A percentile compares a stretch with the other conserved stretches of the same genome.
These are phyloP conservation scores for Allolobophora icterica DNA, from an alignment of 2,888 invertebrate genomes.

Conservation along the genomic window DNA sequence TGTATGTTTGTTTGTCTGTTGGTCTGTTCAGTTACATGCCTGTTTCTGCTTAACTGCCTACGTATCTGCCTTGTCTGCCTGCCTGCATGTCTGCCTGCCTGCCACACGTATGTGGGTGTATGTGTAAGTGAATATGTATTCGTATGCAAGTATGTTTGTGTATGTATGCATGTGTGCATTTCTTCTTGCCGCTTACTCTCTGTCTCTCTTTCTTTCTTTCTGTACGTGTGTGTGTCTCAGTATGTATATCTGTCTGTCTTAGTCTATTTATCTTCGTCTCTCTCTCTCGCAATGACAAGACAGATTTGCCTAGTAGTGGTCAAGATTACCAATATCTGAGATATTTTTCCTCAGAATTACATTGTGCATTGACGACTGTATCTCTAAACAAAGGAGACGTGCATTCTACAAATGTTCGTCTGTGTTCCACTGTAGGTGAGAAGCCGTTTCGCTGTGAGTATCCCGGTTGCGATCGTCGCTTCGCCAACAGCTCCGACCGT, in stretches of 20 bases:
- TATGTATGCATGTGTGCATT: neutral
- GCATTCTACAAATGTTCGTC: neutral
- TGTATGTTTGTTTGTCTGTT: neutral
- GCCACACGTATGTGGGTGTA: too few relatives aligned
- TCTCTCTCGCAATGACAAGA: too few relatives aligned
- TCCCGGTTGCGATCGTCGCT: slow-evolving; percentile 93
- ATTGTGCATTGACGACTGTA: neutral
- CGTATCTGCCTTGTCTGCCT: neutral
- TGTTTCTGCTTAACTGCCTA: too few relatives aligned
- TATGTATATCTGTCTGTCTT: neutral
- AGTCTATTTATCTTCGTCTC: too few relatives aligned
- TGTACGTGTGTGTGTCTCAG: neutral
- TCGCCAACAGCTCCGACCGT: slow-evolving; percentile 97
- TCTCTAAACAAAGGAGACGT: neutral
- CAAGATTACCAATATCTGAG: neutral
- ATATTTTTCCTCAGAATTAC: neutral
- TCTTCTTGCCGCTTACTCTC: neutral
- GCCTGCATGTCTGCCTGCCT: too few relatives aligned
- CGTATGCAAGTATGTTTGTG: neutral
- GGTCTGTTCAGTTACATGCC: neutral
- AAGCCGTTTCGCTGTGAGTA: slow-evolving; percentile 99
- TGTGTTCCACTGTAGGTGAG: slow-evolving; percentile 76
- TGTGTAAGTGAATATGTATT: too few relatives aligned
- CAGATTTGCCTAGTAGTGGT: neutral
- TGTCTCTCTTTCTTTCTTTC: neutral